Evolutionary conservation across 1,140 invertebrate species (phyloP).

Genomic region (Ceratina japonica): DNA sequence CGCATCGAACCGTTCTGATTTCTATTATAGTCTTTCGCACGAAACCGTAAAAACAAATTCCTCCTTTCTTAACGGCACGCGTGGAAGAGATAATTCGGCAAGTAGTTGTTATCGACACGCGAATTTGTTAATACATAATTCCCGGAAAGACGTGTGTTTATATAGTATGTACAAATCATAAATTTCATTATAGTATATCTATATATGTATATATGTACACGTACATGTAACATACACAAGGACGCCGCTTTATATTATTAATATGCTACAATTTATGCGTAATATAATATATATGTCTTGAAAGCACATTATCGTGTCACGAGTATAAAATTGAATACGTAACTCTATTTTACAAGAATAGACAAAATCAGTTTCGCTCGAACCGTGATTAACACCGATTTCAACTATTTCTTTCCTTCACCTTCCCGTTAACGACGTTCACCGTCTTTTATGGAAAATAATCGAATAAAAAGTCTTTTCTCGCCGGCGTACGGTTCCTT

Average conservation of each 20-base stretch:
- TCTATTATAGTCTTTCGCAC: constrained; percentile 20
- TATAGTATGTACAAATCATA: constrained; percentile 59
- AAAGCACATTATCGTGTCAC: constrained; percentile 50
- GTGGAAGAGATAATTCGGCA: constrained; percentile 1
- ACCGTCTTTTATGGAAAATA: neutral
- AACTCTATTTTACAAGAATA: constrained; percentile 52
- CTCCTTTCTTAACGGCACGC: neutral
- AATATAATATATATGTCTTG: constrained; percentile 17
- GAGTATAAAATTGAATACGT: constrained; percentile 53
- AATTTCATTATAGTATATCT: constrained; percentile 34
- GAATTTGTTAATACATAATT: constrained; percentile 35
- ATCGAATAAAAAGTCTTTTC: constrained; percentile 14
- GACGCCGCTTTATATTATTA: constrained; percentile 22
- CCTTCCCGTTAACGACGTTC: neutral
- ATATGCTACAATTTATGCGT: constrained; percentile 46
- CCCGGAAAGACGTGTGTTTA: constrained; percentile 44
- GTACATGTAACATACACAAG: constrained; percentile 44
- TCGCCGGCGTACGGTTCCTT: neutral
- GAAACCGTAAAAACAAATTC: neutral
- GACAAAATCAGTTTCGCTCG: constrained; percentile 46
- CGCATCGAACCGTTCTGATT: constrained; percentile 46
- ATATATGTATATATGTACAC: constrained; percentile 41
- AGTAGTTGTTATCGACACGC: constrained; percentile 8
- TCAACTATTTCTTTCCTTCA: neutral
- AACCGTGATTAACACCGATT: constrained; percentile 53